Percentiles rank a stretch among this genome's conserved stretches.
Conservation (phyloP, 2,113 vertebrate species). For the Columbina picui region DNA sequence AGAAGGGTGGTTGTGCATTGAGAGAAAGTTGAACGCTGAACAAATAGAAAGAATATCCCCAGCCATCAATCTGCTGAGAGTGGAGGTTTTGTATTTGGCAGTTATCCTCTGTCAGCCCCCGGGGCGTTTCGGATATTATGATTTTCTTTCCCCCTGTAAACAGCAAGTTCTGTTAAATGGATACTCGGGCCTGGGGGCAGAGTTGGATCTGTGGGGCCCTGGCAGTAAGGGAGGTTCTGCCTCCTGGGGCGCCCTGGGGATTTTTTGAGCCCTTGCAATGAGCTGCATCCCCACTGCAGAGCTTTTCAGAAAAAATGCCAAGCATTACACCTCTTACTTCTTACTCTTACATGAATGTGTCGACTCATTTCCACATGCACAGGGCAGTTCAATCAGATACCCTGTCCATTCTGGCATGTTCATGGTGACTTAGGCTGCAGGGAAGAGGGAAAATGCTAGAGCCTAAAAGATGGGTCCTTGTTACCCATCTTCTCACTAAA, state of each 20-base stretch:
- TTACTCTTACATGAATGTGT: background rate
- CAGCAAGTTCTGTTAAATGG: background rate
- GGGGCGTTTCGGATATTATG: background rate
- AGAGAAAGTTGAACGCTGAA: background rate
- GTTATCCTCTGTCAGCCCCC: slow-evolving; percentile 2
- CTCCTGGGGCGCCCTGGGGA: background rate
- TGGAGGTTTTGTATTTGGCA: slow-evolving; percentile 43
- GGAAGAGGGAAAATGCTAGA: background rate
- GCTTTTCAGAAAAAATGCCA: background rate
- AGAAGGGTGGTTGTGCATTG: background rate
- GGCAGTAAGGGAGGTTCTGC: background rate
- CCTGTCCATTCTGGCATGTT: background rate
- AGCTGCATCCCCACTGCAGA: too few species aligned
- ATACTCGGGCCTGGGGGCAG: background rate
- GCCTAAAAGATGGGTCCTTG: background rate
- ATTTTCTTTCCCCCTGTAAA: slow-evolving; percentile 31
- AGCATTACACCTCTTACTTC: background rate
- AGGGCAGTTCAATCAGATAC: background rate
- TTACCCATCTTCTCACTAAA: background rate
- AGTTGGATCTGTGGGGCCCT: background rate
- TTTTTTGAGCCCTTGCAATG: too few species aligned
- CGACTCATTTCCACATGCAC: background rate
- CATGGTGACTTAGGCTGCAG: background rate
- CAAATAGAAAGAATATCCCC: slow-evolving; percentile 7
- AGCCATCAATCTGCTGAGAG: slow-evolving; percentile 26